Conservation (phyloP, 2,888 invertebrate species). For the Aphidius colemani region DNA sequence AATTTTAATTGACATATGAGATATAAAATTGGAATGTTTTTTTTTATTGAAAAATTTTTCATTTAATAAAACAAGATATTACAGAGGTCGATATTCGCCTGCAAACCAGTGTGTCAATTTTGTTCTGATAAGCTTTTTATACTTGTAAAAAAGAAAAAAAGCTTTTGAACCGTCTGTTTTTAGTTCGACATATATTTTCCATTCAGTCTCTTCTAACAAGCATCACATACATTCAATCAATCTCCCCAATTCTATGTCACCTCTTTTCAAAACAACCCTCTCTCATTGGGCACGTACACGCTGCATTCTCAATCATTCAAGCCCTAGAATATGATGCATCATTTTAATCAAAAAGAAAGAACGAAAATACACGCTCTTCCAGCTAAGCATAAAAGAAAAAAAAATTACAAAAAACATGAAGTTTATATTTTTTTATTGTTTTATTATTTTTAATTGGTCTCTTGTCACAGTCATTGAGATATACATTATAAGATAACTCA, state of each 20-base stretch:
- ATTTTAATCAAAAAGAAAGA: constrained; percentile 31
- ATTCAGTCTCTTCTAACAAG: constrained; percentile 5
- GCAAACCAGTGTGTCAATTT: constrained; percentile 40
- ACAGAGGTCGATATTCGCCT: constrained; percentile 27
- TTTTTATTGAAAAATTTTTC: too few relatives aligned
- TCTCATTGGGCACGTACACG: constrained; percentile 32
- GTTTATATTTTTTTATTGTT: too few relatives aligned
- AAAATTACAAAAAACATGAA: too few relatives aligned
- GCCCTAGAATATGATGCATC: constrained; percentile 26
- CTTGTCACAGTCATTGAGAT: too few relatives aligned
- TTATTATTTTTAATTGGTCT: too few relatives aligned
- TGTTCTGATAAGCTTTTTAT: constrained; percentile 43
- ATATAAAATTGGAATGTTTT: too few relatives aligned
- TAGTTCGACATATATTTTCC: too few relatives aligned
- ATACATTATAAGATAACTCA: too few relatives aligned
- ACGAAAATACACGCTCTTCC: too few relatives aligned
- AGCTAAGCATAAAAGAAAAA: too few relatives aligned
- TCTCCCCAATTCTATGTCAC: constrained; percentile 19
- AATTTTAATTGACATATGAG: too few relatives aligned
- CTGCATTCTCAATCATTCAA: constrained; percentile 33
- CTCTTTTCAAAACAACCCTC: constrained; percentile 18
- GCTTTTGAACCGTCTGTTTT: too few relatives aligned
- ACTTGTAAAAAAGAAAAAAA: background rate
- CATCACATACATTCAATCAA: constrained; percentile 21
- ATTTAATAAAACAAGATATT: background rate